Evolutionary conservation across 2,888 invertebrate genomes (phyloP), one percentile per base, ranked within the genome.

Genomic region (Chloroclystis v-ata): DNA sequence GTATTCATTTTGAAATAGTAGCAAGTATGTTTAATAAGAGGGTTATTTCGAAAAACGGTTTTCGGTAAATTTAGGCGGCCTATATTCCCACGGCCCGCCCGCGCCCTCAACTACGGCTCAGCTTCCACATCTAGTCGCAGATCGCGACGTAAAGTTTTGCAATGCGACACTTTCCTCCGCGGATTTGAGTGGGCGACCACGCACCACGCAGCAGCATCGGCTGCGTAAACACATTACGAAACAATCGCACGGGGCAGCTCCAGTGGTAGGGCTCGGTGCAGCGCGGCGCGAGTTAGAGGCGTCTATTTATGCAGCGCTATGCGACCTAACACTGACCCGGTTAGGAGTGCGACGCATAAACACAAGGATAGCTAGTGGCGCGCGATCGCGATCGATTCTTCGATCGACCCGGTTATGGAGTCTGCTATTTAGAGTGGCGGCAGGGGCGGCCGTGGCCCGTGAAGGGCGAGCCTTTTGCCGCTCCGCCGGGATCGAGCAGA

Each of bases 271-370:
- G 41, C 45, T 33, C 47, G 50, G 42, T 54, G 52, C 54, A 48
- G 49, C 60, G 64, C 57, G 58, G 67, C 65, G 61, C 59, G 64
- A 67, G 69, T 66, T 57, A 62, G 63, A 57, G 61, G 65, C 64
- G 65, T 75, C 82, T 83, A 84, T 83, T 84, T 83, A 75, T 79
- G 82, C 82, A 78, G 75, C 70, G 77, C 78, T 80, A 80, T 82
- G 82, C 76, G 84, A 80, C 83, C 85, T 86, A 86, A 83, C 85
- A 86, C 85, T 86, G 86, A 85, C 85, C 86, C 72, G 81, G 82
- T 82, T 85, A 81, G 75, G 64, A 63, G 66, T 62, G 61, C 76
- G 69, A 72, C 75, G 78, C 78, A 73, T 80, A 77, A 78, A 78
- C 78, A 82, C 79, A 81, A 82, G 77, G 76, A 78, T 71, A 73